Conservation (phyloP, 2,888 invertebrate genomes). For the Siphonodentalium dalli region DNA sequence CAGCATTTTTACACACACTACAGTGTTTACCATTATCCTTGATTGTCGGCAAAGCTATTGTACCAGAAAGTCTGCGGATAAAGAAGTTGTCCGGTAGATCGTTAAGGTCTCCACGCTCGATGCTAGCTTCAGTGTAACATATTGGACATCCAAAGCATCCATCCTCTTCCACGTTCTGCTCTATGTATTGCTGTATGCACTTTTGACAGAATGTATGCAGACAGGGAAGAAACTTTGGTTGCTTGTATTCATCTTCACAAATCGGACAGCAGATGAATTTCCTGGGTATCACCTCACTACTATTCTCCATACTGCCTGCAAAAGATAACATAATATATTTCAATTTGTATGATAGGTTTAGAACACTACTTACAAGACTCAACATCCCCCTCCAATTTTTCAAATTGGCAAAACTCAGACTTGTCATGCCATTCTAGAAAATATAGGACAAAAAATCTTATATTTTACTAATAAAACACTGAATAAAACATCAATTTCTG, state of each 20-base stretch:
- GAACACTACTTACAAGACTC: too few species aligned
- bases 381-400: too few species aligned
- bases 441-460: too few species aligned
- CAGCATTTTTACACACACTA: conserved; percentile 39
- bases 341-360: too few species aligned
- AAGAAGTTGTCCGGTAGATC: conserved; percentile 44
- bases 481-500: too few species aligned
- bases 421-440: too few species aligned
- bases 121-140: conserved; percentile 41
- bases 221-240: conserved; percentile 47
- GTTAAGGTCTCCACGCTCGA: conserved; percentile 21
- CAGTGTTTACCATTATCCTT: conserved; percentile 33
- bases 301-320: conserved; percentile 30
- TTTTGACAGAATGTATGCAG: conserved; percentile 43
- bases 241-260: conserved; percentile 49
- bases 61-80: conserved; percentile 39
- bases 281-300: conserved; percentile 48
- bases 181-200: conserved; percentile 32
- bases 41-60: conserved; percentile 23
- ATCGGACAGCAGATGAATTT: conserved; percentile 50
- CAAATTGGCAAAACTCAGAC: too few species aligned
- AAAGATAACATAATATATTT: too few species aligned
- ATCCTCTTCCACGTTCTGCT: conserved; percentile 27
- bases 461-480: too few species aligned
- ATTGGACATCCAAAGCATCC: conserved; percentile 43